Percentiles rank a stretch among this genome's conserved stretches.
Conservation (phyloP, 37 sponge, comb jelly and placozoan species). For the Geodia barretti region DNA sequence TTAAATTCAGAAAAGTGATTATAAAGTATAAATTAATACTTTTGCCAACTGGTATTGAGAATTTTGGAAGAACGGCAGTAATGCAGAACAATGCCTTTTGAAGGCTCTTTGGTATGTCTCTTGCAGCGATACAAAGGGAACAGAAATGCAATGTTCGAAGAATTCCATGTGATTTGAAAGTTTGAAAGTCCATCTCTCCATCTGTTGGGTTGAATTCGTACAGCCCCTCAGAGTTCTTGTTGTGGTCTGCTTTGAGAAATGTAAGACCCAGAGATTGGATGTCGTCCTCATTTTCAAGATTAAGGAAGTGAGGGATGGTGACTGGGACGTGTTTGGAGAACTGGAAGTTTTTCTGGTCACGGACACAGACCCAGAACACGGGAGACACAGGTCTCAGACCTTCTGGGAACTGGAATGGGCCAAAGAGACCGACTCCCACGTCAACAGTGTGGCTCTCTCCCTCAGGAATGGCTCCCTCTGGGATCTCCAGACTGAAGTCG, state of each 20-base stretch:
- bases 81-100: slow-evolving; percentile 12
- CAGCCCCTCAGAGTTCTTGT: too few relatives aligned
- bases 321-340: slow-evolving; percentile 26
- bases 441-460: background rate
- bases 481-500: too few relatives aligned
- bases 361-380: background rate
- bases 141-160: slow-evolving; percentile 15
- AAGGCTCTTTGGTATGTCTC: background rate
- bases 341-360: slow-evolving; percentile 1
- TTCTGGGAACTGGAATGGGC: slow-evolving; percentile 18
- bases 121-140: slow-evolving; percentile 21
- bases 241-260: too few relatives aligned
- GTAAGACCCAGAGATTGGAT: too few relatives aligned
- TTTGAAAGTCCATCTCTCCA: background rate
- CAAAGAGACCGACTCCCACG: slow-evolving; percentile 17
- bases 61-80: slow-evolving; percentile 19
- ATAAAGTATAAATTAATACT: too few relatives aligned
- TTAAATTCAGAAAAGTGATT: too few relatives aligned
- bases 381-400: slow-evolving; percentile 16
- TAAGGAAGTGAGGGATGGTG: slow-evolving; percentile 14
- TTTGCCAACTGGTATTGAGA: too few relatives aligned
- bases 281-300: too few relatives aligned
- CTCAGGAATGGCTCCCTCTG: slow-evolving; percentile 30
- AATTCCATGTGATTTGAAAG: background rate
- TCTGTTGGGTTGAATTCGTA: background rate